phyloP scores from a whole-genome alignment of 2,888 invertebrate genomes.

The Sycophila texana region DNA sequence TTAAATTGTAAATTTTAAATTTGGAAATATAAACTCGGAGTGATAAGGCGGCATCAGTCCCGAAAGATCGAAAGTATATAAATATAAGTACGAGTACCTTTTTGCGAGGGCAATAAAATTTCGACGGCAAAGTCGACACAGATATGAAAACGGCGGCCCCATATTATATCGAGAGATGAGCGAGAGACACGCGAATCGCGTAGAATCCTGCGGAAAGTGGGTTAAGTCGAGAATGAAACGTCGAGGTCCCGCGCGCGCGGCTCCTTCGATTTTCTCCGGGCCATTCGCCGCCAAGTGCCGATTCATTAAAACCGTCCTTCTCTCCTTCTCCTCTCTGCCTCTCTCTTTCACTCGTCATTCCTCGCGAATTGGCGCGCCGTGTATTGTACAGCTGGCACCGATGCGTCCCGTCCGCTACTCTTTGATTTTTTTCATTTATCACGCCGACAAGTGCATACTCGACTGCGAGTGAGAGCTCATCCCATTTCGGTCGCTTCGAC shows the following conservation, averaged over 20 bases:
- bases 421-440: constrained; percentile 17
- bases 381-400: constrained; percentile 1
- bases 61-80: too few species aligned
- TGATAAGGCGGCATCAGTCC: too few species aligned
- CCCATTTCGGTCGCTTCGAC: not conserved
- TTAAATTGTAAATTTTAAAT: too few species aligned
- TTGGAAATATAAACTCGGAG: too few species aligned
- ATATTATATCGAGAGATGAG: constrained; percentile 11
- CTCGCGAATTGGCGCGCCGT: constrained; percentile 1
- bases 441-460: not conserved
- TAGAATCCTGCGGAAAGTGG: constrained; percentile 59
- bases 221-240: constrained; percentile 62
- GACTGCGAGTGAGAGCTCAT: not conserved
- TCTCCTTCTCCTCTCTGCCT: too few species aligned
- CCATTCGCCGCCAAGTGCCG: constrained; percentile 55
- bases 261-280: constrained; percentile 64
- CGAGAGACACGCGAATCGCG: not conserved
- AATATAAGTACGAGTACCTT: too few species aligned
- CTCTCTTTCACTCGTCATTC: too few species aligned
- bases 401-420: constrained; percentile 8
- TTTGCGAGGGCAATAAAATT: too few species aligned
- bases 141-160: too few species aligned
- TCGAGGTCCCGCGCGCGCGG: constrained; percentile 44
- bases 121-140: too few species aligned
- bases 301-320: constrained; percentile 57